Evolutionary conservation across 2,888 invertebrate genomes (phyloP).

Genomic region (Leptopilina myrica): DNA sequence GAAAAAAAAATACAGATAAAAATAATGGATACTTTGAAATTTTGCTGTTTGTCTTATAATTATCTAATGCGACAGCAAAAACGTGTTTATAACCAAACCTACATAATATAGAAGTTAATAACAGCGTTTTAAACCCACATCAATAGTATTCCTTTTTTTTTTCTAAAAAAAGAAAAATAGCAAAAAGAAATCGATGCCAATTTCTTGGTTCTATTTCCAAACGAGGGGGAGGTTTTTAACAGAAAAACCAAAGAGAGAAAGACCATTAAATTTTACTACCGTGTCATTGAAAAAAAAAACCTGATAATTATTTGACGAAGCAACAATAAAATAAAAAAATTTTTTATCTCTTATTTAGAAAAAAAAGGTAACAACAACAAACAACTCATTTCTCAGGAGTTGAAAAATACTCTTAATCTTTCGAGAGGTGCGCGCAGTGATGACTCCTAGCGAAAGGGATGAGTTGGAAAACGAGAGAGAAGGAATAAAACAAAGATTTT

Average conservation of each 20-base stretch:
- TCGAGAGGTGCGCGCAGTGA: neutral
- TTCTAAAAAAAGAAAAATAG: neutral
- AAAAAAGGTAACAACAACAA: neutral
- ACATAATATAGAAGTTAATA: neutral
- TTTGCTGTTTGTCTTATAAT: no score
- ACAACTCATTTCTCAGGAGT: constrained; percentile 7
- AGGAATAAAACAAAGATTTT: constrained; percentile 2
- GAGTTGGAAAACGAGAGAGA: neutral
- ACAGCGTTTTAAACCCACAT: neutral
- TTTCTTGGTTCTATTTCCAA: constrained; percentile 12
- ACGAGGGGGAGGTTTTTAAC: constrained; percentile 20
- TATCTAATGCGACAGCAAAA: neutral
- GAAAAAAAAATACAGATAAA: no score
- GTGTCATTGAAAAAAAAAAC: constrained; percentile 25
- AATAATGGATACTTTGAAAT: neutral
- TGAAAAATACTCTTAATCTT: constrained; percentile 25
- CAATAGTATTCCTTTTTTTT: neutral
- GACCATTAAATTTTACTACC: constrained; percentile 5
- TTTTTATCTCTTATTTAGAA: no score
- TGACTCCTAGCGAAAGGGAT: neutral
- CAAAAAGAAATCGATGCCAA: constrained; percentile 24
- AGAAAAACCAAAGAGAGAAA: constrained; percentile 29
- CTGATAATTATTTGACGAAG: constrained; percentile 24
- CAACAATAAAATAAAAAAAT: neutral
- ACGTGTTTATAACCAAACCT: neutral